Evolutionary conservation across 2,113 vertebrate species (phyloP).

Genomic region (Clinocottus analis): DNA sequence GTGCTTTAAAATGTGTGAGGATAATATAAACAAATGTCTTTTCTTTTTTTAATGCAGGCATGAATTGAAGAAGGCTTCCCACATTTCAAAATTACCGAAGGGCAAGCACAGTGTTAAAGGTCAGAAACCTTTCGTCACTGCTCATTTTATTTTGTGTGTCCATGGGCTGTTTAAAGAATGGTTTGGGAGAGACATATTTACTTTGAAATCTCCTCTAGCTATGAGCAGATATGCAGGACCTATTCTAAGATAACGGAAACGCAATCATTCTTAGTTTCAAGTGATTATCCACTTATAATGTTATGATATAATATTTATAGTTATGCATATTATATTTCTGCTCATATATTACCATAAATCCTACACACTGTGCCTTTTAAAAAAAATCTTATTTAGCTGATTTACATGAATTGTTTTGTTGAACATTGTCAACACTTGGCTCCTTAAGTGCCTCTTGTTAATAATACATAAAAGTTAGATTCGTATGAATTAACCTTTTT

Average conservation of each 20-base stretch:
- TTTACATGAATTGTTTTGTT: background rate
- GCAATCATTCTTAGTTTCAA: too few species aligned
- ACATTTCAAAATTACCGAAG: slow-evolving; percentile 95
- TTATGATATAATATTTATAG: background rate
- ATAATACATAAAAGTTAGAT: background rate
- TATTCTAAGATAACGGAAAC: background rate
- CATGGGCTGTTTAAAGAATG: background rate
- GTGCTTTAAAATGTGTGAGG: background rate
- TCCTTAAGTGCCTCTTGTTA: background rate
- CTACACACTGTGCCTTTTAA: background rate
- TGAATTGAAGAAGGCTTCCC: slow-evolving; percentile 95
- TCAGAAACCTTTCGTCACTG: slow-evolving; percentile 63
- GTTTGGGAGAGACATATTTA: background rate
- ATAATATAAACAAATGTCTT: background rate
- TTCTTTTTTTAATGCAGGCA: slow-evolving; percentile 82
- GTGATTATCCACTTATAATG: too few species aligned
- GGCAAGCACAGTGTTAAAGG: slow-evolving; percentile 99
- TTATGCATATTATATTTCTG: too few species aligned
- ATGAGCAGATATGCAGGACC: too few species aligned
- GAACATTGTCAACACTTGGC: background rate
- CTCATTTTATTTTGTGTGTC: background rate
- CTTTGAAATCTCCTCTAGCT: background rate
- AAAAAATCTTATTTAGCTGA: background rate
- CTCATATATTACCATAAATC: background rate
- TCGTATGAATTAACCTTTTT: background rate